A percentile compares a stretch with the other conserved stretches of the same genome.
Evolutionary conservation across 2,113 vertebrate genomes (phyloP).

Genomic region (Delphinapterus leucas): DNA sequence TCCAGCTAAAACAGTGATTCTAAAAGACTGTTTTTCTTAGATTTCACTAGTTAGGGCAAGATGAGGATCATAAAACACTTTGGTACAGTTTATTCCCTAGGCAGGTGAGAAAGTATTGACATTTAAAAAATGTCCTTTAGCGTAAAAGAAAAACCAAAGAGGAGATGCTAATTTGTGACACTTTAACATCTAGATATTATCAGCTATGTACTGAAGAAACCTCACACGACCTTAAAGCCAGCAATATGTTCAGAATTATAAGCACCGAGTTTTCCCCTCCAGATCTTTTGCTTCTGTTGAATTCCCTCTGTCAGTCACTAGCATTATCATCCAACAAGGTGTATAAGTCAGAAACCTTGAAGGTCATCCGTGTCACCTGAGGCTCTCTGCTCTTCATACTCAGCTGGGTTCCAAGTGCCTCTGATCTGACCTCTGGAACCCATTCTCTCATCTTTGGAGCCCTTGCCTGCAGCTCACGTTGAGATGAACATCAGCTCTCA

Average conservation of each 20-base stretch:
- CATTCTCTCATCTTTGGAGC: background rate
- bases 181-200: background rate
- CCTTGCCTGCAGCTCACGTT: rapidly evolving
- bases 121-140: background rate
- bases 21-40: background rate
- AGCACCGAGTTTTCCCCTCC: background rate
- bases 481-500: background rate
- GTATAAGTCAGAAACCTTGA: background rate
- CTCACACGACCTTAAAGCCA: background rate
- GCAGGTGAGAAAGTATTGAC: background rate
- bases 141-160: background rate
- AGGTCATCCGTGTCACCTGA: background rate
- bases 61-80: background rate
- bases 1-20: background rate
- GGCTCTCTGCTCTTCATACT: background rate
- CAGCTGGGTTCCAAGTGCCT: background rate
- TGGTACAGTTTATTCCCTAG: background rate
- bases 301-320: background rate
- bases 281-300: background rate
- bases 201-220: background rate
- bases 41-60: background rate
- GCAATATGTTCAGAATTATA: background rate
- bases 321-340: background rate
- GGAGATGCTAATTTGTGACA: background rate
- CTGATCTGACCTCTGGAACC: no score